Percentiles rank a stretch among this genome's conserved stretches.
Conservation (phyloP, 2,113 vertebrate genomes). For the Hystrix cristata region DNA sequence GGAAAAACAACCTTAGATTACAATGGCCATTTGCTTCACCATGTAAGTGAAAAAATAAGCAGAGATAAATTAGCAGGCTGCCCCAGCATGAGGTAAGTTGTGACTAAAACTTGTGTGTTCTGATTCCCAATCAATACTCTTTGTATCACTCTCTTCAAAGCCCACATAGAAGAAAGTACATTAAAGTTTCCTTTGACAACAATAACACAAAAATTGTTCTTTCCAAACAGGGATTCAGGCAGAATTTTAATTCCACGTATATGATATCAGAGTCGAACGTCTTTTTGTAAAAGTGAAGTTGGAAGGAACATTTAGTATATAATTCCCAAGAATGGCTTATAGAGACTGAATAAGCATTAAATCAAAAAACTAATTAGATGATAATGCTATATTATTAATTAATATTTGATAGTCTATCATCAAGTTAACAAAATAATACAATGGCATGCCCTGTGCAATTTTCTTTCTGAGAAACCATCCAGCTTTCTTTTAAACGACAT, state of each 20-base stretch:
- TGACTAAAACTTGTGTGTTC: background rate
- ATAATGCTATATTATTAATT: conserved; percentile 50
- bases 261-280: background rate
- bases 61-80: background rate
- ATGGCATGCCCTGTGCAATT: background rate
- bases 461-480: conserved; percentile 32
- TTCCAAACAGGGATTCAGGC: conserved; percentile 30
- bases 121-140: background rate
- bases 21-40: background rate
- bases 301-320: conserved; percentile 21
- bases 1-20: background rate
- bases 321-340: background rate
- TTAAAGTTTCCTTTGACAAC: conserved; percentile 22
- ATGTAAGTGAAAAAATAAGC: conserved; percentile 29
- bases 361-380: conserved; percentile 42
- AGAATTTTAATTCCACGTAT: conserved; percentile 39
- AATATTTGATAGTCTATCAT: conserved; percentile 11
- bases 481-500: background rate
- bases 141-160: conserved; percentile 1
- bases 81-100: background rate
- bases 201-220: conserved; percentile 32
- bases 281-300: conserved; percentile 38
- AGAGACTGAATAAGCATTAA: conserved; percentile 7
- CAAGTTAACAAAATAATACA: conserved; percentile 35
- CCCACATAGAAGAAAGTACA: conserved; percentile 5